These are phyloP conservation scores for Ceyx melanurus DNA, from an alignment of 2,113 vertebrate genomes.

Conservation along the genomic window DNA sequence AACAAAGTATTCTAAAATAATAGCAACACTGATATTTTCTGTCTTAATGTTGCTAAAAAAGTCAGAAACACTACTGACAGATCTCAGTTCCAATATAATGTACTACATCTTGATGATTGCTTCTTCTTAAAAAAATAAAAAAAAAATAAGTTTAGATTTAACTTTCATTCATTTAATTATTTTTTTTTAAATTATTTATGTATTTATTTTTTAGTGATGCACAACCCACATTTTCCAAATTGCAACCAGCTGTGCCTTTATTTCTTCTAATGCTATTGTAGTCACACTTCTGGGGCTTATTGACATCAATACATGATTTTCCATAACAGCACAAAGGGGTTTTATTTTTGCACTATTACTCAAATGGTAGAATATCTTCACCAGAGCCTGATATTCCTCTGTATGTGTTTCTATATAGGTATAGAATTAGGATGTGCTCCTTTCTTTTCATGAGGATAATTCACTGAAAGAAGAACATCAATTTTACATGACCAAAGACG, in stretches of 20 bases:
- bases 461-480: neutral
- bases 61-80: neutral
- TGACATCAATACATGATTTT: conserved; percentile 23
- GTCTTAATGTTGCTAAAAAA: neutral
- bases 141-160: neutral
- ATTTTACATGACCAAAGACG: neutral
- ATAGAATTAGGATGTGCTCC: neutral
- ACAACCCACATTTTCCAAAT: neutral
- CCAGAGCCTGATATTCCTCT: neutral
- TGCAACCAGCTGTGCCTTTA: neutral
- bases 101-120: neutral
- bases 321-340: neutral
- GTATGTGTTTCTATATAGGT: neutral
- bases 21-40: neutral
- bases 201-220: neutral
- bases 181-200: neutral
- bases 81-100: neutral
- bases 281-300: neutral
- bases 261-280: neutral
- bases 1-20: neutral
- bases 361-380: neutral
- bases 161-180: neutral
- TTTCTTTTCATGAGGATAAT: neutral
- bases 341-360: conserved; percentile 24
- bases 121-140: neutral